Conservation (phyloP, 2,113 vertebrate genomes). For the Chaetura pelagica region DNA sequence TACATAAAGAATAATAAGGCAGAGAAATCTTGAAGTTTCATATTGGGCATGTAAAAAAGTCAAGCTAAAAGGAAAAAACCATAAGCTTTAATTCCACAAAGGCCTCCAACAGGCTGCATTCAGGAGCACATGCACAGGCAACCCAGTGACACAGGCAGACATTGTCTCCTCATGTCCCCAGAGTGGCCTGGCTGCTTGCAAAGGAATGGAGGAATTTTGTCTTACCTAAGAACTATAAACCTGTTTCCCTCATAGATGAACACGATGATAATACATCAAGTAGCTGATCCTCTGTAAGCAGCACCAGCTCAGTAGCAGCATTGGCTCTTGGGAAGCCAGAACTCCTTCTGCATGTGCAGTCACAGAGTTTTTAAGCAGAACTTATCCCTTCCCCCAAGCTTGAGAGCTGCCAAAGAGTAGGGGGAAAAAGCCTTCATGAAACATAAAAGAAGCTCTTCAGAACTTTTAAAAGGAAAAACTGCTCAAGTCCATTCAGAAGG, state of each 20-base stretch:
- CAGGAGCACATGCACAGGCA: background rate
- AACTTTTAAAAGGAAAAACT: background rate
- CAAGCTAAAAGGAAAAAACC: background rate
- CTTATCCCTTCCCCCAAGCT: background rate
- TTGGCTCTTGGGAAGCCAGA: accelerated
- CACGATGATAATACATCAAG: background rate
- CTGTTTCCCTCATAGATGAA: background rate
- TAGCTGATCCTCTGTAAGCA: background rate
- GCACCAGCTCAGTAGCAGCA: background rate
- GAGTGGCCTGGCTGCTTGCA: background rate
- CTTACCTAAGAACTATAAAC: slow-evolving; percentile 36
- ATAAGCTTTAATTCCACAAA: background rate
- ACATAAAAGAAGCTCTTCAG: background rate
- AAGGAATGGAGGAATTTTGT: background rate
- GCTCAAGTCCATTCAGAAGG: background rate
- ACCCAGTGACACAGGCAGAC: background rate
- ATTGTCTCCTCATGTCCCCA: accelerated
- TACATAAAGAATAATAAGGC: background rate
- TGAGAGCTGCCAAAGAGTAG: background rate
- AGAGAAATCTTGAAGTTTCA: background rate
- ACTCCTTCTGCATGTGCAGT: background rate
- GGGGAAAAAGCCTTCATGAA: background rate
- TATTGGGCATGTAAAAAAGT: background rate
- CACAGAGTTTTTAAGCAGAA: background rate
- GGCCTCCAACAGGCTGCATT: accelerated